These are phyloP conservation scores for Lacerta agilis DNA, from an alignment of 2,797 vertebrate genomes.

Conservation along the genomic window DNA sequence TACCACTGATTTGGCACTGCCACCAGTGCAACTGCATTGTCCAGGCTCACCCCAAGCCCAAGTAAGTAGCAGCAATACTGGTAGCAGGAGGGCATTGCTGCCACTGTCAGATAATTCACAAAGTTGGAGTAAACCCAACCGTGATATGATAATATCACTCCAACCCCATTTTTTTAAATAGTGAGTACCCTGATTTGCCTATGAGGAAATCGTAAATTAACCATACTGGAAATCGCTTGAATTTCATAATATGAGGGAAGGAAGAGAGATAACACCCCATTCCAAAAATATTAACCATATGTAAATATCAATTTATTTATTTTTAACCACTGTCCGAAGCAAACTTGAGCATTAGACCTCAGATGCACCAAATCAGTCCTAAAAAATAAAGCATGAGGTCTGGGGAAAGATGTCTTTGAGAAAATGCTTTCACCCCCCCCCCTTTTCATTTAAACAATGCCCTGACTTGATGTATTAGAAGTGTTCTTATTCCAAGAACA, in stretches of 20 bases:
- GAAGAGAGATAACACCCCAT: background rate
- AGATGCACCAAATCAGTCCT: background rate
- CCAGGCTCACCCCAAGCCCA: no score
- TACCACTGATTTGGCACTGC: no score
- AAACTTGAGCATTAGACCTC: no score
- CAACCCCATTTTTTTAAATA: background rate
- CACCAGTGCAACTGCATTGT: no score
- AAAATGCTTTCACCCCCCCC: background rate
- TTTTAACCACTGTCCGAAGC: background rate
- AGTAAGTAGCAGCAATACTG: no score
- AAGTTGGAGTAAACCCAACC: background rate
- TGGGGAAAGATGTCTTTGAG: background rate
- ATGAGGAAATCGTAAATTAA: background rate
- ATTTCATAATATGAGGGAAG: background rate
- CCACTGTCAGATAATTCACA: background rate
- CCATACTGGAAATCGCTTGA: background rate
- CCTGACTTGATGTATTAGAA: background rate
- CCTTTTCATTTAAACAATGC: background rate
- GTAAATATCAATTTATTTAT: background rate
- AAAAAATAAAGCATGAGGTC: background rate
- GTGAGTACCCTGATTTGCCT: background rate
- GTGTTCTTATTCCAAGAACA: conserved; percentile 2
- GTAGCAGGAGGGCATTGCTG: no score
- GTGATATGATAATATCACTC: background rate
- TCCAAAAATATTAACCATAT: background rate